These are phyloP conservation scores for Eupeodes latifasciatus DNA, from an alignment of 2,888 invertebrate species.

Conservation along the genomic window DNA sequence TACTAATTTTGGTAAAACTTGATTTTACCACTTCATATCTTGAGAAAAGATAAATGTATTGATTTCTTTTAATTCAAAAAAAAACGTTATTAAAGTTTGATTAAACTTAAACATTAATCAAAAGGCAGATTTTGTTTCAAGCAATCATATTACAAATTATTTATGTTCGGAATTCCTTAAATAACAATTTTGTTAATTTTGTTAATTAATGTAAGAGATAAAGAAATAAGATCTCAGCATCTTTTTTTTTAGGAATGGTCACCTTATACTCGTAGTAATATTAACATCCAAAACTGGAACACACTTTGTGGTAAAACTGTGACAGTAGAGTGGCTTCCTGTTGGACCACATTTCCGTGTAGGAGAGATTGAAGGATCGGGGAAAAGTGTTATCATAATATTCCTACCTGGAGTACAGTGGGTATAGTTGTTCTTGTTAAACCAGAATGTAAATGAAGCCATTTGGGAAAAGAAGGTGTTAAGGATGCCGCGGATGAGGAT, in stretches of 20 bases:
- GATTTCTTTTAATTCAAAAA: too few relatives aligned
- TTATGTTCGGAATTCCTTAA: too few relatives aligned
- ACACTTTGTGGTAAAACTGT: constrained; percentile 28
- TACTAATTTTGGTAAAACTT: too few relatives aligned
- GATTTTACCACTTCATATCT: too few relatives aligned
- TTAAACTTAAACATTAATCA: too few relatives aligned
- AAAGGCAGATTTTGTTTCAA: too few relatives aligned
- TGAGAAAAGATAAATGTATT: too few relatives aligned
- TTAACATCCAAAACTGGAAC: constrained; percentile 9
- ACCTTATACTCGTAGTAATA: background rate
- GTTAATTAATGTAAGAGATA: too few relatives aligned
- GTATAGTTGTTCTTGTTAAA: constrained; percentile 32
- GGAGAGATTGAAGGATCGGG: constrained; percentile 8
- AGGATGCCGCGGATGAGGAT: too few relatives aligned
- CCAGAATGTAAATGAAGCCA: constrained; percentile 65
- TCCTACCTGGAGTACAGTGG: background rate
- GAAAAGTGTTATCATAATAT: constrained; percentile 5
- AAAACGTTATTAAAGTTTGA: too few relatives aligned
- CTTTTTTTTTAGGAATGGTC: background rate
- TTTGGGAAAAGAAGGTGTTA: background rate
- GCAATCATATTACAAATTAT: too few relatives aligned
- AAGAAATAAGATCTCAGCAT: background rate
- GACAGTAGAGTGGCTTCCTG: constrained; percentile 56
- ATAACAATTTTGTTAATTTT: too few relatives aligned
- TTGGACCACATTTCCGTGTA: constrained; percentile 52